A percentile compares a stretch with the other conserved stretches of the same genome.
Conservation (phyloP, 2,113 vertebrate genomes). For the Hemibagrus wyckioides region DNA sequence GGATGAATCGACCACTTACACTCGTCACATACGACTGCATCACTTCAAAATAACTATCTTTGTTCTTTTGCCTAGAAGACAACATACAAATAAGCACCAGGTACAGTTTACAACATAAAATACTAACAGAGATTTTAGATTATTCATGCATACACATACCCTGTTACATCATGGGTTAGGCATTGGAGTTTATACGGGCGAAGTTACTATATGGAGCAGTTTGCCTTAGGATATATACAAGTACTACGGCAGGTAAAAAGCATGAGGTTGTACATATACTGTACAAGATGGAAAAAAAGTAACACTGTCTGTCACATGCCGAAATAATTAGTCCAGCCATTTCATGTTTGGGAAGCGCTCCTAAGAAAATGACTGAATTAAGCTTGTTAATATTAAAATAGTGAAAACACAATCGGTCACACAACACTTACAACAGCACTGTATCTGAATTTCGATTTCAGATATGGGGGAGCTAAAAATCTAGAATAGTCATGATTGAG, state of each 20-base stretch:
- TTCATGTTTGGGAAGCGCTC: not conserved
- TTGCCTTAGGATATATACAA: slow-evolving; percentile 26
- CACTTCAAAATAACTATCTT: slow-evolving; percentile 35
- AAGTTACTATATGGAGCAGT: slow-evolving; percentile 50
- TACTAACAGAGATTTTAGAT: slow-evolving; percentile 46
- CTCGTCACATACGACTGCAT: slow-evolving; percentile 39
- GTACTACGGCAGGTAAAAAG: slow-evolving; percentile 46
- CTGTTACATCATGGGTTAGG: slow-evolving; percentile 54
- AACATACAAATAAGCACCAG: slow-evolving; percentile 50
- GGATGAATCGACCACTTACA: slow-evolving; percentile 34
- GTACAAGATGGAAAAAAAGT: slow-evolving; percentile 29
- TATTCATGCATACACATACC: slow-evolving; percentile 58
- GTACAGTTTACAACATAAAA: slow-evolving; percentile 54
- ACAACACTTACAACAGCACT: slow-evolving; percentile 24
- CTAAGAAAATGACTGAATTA: not conserved
- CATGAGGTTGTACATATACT: slow-evolving; percentile 40
- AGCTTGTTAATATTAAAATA: slow-evolving; percentile 9
- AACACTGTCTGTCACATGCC: slow-evolving; percentile 34
- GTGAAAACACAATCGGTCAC: slow-evolving; percentile 1
- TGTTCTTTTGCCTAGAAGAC: slow-evolving; percentile 38
- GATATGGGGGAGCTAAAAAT: not conserved
- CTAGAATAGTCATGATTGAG: not conserved
- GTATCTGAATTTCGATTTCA: slow-evolving; percentile 13
- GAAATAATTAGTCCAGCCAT: slow-evolving; percentile 12
- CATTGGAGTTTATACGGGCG: slow-evolving; percentile 44